Evolutionary conservation across 2,888 invertebrate genomes (phyloP), one percentile per base, ranked within the genome.

Genomic region (Macrophya annulata): DNA sequence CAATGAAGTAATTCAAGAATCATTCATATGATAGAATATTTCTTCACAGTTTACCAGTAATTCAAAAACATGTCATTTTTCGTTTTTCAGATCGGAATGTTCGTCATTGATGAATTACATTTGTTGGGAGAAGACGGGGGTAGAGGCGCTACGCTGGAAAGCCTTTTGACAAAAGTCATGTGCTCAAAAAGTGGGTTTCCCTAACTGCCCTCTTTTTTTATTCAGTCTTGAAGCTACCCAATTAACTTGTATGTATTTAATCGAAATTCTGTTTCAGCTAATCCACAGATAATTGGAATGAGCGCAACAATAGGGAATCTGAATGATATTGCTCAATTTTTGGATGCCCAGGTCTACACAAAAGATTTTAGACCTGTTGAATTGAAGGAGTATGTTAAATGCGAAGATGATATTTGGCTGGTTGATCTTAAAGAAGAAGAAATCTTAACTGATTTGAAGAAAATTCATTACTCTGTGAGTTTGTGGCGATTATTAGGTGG

Each of bases 301-400:
- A 99, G 98, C 93, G 99, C 99, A 0, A 99, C 99, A 0, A 97
- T 99, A 89, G 98, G 98, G 85, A 99, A 99, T 94, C 94, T 99
- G 84, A 92, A 95, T 0, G 98, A 99, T 91, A 91, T 99, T 71
- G 96, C 97, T 0, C 90, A 93, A 84, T 99, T 99, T 93, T 94
- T 99, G 1, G 95, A 96, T 84, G 97, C 99, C 0, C 96, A 97
- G 82, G 94, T 97, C 17, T 99, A 97, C 93, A 95, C 96, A 17
- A 96, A 96, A 85, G 96, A 98, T 91, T 99, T 99, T 94, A 95
- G 99, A 68, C 99, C 99, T 0, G 97, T 99, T 1, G 96, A 97
- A 92, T 94, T 99, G 74, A 96, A 95, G 37, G 99, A 98, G 93
- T 97, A 96, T 90, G 95, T 98, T 0, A 98, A 98, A 94, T 95